Conservation (phyloP, 1,140 invertebrate species). For the Bactericera cockerelli region DNA sequence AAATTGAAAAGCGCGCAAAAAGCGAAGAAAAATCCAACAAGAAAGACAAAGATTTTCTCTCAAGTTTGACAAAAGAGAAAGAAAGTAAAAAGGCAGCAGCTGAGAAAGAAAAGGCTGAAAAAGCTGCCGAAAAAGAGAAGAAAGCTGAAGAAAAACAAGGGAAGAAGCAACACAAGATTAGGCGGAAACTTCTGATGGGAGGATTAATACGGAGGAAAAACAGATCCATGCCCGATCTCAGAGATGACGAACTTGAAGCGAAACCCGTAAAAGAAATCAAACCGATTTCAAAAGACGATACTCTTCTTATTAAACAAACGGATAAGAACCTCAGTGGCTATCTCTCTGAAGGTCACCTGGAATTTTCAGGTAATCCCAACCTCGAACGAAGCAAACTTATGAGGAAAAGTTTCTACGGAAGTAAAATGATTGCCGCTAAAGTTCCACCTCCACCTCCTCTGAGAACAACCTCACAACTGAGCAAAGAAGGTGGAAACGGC, state of each 20-base stretch:
- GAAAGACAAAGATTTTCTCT: slow-evolving; percentile 24
- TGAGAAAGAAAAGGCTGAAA: slow-evolving; percentile 24
- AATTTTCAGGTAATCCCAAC: slow-evolving; percentile 63
- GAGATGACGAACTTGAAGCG: slow-evolving; percentile 39
- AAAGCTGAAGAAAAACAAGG: slow-evolving; percentile 53
- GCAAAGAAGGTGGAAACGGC: slow-evolving; percentile 28
- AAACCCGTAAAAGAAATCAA: slow-evolving; percentile 19
- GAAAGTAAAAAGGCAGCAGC: slow-evolving; percentile 12
- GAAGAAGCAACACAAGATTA: slow-evolving; percentile 81
- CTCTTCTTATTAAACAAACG: slow-evolving; percentile 41
- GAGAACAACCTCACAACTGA: slow-evolving; percentile 67
- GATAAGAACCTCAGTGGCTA: slow-evolving; percentile 50
- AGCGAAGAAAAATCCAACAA: slow-evolving; percentile 66
- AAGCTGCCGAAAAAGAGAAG: slow-evolving; percentile 35
- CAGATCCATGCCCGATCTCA: slow-evolving; percentile 76
- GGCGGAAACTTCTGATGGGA: slow-evolving; percentile 74
- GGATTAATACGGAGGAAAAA: slow-evolving; percentile 76
- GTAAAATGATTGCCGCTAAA: slow-evolving; percentile 51
- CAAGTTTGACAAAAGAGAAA: slow-evolving; percentile 22
- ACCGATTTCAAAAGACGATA: slow-evolving; percentile 49
- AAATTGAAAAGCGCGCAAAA: slow-evolving; percentile 59
- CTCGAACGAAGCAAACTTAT: slow-evolving; percentile 71
- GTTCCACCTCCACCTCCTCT: slow-evolving; percentile 72
- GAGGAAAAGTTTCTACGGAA: slow-evolving; percentile 77
- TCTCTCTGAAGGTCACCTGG: slow-evolving; percentile 70